These are phyloP conservation scores for Dryobotodes eremita DNA, from an alignment of 2,888 invertebrate species.

Conservation along the genomic window DNA sequence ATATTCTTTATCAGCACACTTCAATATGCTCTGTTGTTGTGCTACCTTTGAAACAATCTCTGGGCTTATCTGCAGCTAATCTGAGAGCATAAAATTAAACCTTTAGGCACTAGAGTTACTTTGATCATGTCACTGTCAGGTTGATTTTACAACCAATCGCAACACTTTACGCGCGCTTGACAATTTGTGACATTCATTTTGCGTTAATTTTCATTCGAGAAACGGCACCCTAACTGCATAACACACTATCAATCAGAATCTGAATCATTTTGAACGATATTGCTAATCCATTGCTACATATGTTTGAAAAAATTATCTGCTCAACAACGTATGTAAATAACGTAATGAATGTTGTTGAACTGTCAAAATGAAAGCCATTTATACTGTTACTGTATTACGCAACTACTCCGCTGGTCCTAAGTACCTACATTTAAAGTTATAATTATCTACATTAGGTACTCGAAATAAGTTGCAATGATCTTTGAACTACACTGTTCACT, in stretches of 20 bases:
- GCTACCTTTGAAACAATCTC: neutral
- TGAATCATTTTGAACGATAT: too few relatives aligned
- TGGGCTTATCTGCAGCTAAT: neutral
- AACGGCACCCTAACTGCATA: too few relatives aligned
- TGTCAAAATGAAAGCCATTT: too few relatives aligned
- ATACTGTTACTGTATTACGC: too few relatives aligned
- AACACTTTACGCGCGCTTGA: neutral
- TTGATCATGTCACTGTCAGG: neutral
- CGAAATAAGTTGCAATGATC: neutral
- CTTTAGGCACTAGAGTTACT: neutral
- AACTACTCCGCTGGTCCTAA: too few relatives aligned
- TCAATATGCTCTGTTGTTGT: slow-evolving; percentile 37
- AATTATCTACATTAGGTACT: neutral
- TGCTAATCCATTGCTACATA: too few relatives aligned
- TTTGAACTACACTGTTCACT: neutral
- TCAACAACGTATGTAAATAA: too few relatives aligned
- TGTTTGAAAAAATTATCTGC: too few relatives aligned
- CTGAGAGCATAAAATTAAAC: neutral
- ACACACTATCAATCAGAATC: too few relatives aligned
- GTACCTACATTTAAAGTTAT: neutral
- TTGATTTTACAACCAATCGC: neutral
- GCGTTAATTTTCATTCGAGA: too few relatives aligned
- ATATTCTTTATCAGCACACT: slow-evolving; percentile 47
- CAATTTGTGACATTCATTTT: too few relatives aligned
- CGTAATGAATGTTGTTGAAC: too few relatives aligned